Conservation (phyloP, 1,140 invertebrate species). For the Drosophila pseudoobscura region DNA sequence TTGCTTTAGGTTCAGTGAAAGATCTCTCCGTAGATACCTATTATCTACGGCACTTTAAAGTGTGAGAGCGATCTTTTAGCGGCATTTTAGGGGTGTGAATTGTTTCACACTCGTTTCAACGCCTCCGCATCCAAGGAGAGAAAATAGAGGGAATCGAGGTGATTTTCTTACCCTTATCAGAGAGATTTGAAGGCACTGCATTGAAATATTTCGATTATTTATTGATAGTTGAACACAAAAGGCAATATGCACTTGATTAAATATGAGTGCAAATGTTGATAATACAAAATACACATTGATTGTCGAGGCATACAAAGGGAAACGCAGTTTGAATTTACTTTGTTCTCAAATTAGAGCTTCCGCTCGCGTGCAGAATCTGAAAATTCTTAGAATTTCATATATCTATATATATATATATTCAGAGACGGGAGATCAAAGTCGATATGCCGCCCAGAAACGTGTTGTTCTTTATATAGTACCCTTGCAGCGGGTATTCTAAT, state of each 20-base stretch:
- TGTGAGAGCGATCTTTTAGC: slow-evolving; percentile 43
- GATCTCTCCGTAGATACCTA: slow-evolving; percentile 27
- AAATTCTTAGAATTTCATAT: slow-evolving; percentile 39
- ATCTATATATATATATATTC: neutral
- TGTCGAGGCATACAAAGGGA: slow-evolving; percentile 4
- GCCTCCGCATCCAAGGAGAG: neutral
- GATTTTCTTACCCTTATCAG: slow-evolving; percentile 30
- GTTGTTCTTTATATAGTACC: slow-evolving; percentile 4
- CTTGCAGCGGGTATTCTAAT: neutral
- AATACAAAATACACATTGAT: slow-evolving; percentile 13
- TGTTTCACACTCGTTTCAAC: slow-evolving; percentile 40
- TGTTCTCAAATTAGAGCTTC: slow-evolving; percentile 48
- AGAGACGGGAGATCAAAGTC: slow-evolving; percentile 41
- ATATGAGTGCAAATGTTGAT: slow-evolving; percentile 33
- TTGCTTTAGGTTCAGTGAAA: slow-evolving; percentile 44
- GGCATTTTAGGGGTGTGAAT: slow-evolving; percentile 65
- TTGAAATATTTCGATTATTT: slow-evolving; percentile 38
- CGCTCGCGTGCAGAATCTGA: slow-evolving; percentile 49
- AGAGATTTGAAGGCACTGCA: slow-evolving; percentile 17
- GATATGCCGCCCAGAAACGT: slow-evolving; percentile 1
- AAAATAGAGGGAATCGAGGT: slow-evolving; percentile 35
- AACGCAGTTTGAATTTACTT: slow-evolving; percentile 32
- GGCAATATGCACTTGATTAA: slow-evolving; percentile 52
- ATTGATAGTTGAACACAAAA: slow-evolving; percentile 62
- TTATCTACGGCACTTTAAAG: slow-evolving; percentile 41